These are phyloP conservation scores for Netelia virgata DNA, from an alignment of 2,888 invertebrate genomes.

Conservation along the genomic window DNA sequence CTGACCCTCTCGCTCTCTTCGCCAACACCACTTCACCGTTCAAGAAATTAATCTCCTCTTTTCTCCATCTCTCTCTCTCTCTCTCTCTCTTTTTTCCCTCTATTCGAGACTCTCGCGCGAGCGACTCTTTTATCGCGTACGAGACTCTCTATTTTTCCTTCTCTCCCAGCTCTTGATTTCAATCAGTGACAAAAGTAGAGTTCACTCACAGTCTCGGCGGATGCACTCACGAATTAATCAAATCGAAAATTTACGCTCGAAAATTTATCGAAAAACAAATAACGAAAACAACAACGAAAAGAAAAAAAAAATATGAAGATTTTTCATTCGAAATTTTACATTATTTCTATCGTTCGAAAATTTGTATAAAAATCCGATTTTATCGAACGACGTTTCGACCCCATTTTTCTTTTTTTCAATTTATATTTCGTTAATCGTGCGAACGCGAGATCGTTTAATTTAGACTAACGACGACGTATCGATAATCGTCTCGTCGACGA, in stretches of 20 bases:
- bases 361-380: no score
- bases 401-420: no score
- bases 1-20: slow-evolving; percentile 38
- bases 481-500: no score
- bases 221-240: slow-evolving; percentile 18
- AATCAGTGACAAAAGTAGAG: slow-evolving; percentile 37
- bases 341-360: no score
- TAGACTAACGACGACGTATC: no score
- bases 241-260: no score
- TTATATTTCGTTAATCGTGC: slow-evolving; percentile 11
- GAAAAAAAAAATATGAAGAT: no score
- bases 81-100: slow-evolving; percentile 27
- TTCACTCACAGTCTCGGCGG: neutral
- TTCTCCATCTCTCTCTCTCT: slow-evolving; percentile 13
- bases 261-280: no score
- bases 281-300: no score
- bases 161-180: slow-evolving; percentile 34
- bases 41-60: slow-evolving; percentile 64
- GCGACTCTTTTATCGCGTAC: neutral
- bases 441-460: neutral
- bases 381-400: no score
- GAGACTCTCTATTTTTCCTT: neutral
- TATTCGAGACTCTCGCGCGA: slow-evolving; percentile 7
- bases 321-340: no score
- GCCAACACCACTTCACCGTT: slow-evolving; percentile 51